These are phyloP conservation scores for Sebastes fasciatus DNA, from an alignment of 2,113 vertebrate species.

Conservation along the genomic window DNA sequence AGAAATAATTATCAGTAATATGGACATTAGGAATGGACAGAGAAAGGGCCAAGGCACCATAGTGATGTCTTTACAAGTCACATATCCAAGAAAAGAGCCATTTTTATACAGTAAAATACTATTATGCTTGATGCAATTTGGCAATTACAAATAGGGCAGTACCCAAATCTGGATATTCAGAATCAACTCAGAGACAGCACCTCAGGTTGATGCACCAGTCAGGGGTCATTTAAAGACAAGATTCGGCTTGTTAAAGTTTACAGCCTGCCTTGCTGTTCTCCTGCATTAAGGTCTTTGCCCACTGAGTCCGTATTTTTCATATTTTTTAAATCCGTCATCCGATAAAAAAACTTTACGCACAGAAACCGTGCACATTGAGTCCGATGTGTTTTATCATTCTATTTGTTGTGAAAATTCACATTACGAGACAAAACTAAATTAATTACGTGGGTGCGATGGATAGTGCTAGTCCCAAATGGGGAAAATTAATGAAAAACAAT, in stretches of 20 bases:
- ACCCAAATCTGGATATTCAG: background rate
- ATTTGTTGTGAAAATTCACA: too few species aligned
- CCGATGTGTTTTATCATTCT: too few species aligned
- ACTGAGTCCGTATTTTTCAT: too few species aligned
- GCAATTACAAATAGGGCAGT: background rate
- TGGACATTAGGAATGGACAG: background rate
- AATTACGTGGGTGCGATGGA: too few species aligned
- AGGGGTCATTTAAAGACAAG: background rate
- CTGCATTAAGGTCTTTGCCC: background rate
- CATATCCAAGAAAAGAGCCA: conserved; percentile 5
- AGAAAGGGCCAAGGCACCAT: background rate
- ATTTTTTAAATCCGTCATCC: too few species aligned
- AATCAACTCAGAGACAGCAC: background rate
- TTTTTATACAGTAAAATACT: conserved; percentile 20
- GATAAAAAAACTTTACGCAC: too few species aligned
- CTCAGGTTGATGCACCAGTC: background rate
- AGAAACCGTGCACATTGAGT: too few species aligned
- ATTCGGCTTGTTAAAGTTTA: background rate
- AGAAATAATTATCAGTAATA: conserved; percentile 17
- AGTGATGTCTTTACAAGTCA: conserved; percentile 5
- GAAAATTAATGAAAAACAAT: too few species aligned
- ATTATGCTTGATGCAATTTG: conserved; percentile 18
- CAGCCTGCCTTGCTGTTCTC: background rate
- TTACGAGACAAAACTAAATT: too few species aligned
- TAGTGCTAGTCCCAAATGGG: too few species aligned